phyloP scores from a whole-genome alignment of 2,888 invertebrate genomes.

The Callinectes sapidus region DNA sequence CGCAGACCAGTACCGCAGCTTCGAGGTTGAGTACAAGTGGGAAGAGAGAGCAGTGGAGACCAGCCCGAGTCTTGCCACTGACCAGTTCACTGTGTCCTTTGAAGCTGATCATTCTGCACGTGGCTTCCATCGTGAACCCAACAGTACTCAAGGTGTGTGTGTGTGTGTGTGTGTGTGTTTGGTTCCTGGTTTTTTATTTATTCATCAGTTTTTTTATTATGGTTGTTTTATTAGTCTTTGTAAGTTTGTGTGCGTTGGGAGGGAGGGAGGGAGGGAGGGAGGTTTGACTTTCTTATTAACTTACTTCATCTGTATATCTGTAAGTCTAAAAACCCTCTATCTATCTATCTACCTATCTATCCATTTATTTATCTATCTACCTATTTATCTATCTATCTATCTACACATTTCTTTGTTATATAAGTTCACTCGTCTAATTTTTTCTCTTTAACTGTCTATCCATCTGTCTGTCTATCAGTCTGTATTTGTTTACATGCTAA shows the following conservation, averaged over 20 bases:
- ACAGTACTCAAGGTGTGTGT: neutral
- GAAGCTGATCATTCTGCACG: neutral
- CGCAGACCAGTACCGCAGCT: constrained; percentile 63
- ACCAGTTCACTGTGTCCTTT: constrained; percentile 42
- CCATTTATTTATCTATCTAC: neutral
- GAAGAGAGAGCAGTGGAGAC: constrained; percentile 47
- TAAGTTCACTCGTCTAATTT: neutral
- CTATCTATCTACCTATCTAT: too few relatives aligned
- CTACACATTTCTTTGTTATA: too few relatives aligned
- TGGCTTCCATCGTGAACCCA: neutral
- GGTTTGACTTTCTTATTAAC: too few relatives aligned
- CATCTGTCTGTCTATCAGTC: neutral
- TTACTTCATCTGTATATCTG: too few relatives aligned
- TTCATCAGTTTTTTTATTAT: neutral
- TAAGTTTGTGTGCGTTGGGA: neutral
- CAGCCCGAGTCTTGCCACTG: constrained; percentile 36
- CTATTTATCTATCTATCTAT: too few relatives aligned
- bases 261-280: neutral
- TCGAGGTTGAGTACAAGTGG: constrained; percentile 65
- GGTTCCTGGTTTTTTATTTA: neutral
- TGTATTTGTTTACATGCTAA: neutral
- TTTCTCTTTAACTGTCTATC: neutral
- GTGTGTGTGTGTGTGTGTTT: constrained; percentile 10
- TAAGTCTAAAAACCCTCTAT: too few relatives aligned
- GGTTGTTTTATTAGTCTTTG: neutral